Evolutionary conservation across 2,888 invertebrate genomes (phyloP), one percentile per base, ranked within the genome.

Genomic region (Rhagium mordax): DNA sequence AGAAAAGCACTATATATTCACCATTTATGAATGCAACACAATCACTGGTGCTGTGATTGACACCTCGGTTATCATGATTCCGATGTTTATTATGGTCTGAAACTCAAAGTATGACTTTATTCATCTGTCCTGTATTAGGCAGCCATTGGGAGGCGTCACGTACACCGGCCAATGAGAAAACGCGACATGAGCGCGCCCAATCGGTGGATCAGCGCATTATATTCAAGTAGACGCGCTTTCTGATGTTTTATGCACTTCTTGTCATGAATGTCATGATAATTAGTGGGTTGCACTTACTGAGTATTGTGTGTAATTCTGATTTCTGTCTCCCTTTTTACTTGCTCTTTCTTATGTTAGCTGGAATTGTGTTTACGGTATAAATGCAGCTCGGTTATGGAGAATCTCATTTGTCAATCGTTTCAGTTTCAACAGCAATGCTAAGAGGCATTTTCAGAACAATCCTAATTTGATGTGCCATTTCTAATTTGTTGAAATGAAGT

Each of bases 121-220:
- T 78, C 76, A 78, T 77, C 60, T 48, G 61, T 16, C 47, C 21
- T 73, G 66, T 49, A 62, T 67, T 47, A 71, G 81, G 82, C 82
- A 80, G 82, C 82, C 82, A 82, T 82, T 82, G 81, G 80, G 74
- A 79, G 82, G 82, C 82, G 82, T 80, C 81, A 75, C 81, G 71
- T 21, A 18, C 29, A 7, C 24, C 18, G 69, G 76, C 82, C 82
- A 81, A 81, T 82, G 75, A 51, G 51, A 20, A 18, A 10, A 20
- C 60, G 33, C 69, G 65, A 55, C 49, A 8, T 8, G 24, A 74
- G 60, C 70, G 72, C 74, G 51, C 65, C 69, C 69, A 66, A 41
- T 70, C 67, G 67, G 51, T 55, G 53, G 59, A 59, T 41, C 74
- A 69, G 29, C 66, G 59, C 60, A 72, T 75, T 74, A 78, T 15